Conservation (phyloP, 92 coral and sea anemone species). For the Blastomussa wellsi region DNA sequence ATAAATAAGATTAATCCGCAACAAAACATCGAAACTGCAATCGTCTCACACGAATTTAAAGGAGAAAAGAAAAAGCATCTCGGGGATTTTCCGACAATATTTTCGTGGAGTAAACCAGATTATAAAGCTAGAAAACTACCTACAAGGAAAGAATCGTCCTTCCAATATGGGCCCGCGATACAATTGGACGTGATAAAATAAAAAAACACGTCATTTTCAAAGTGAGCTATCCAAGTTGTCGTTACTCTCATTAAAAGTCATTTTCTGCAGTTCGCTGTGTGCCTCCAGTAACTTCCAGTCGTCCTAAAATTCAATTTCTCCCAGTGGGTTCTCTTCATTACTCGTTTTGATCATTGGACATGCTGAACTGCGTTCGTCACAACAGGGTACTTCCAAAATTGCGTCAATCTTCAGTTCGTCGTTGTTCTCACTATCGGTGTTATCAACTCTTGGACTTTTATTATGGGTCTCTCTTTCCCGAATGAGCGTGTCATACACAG, state of each 20-base stretch:
- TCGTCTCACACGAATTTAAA: too few species aligned
- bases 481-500: slow-evolving; percentile 11
- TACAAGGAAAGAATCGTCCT: too few species aligned
- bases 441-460: neutral
- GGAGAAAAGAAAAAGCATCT: too few species aligned
- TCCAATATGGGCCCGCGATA: too few species aligned
- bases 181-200: too few species aligned
- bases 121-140: too few species aligned
- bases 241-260: neutral
- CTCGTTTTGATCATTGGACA: neutral
- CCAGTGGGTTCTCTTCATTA: neutral
- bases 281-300: neutral
- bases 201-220: too few species aligned
- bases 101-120: too few species aligned
- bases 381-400: slow-evolving; percentile 9
- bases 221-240: too few species aligned
- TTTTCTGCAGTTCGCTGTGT: neutral
- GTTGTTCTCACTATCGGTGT: neutral
- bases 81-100: too few species aligned
- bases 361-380: slow-evolving; percentile 23
- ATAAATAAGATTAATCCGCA: too few species aligned
- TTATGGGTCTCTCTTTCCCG: neutral
- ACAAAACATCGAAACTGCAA: too few species aligned
- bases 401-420: slow-evolving; percentile 9
- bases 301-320: neutral